Evolutionary conservation across 2,888 invertebrate species (phyloP).

Genomic region (Netelia inedita): DNA sequence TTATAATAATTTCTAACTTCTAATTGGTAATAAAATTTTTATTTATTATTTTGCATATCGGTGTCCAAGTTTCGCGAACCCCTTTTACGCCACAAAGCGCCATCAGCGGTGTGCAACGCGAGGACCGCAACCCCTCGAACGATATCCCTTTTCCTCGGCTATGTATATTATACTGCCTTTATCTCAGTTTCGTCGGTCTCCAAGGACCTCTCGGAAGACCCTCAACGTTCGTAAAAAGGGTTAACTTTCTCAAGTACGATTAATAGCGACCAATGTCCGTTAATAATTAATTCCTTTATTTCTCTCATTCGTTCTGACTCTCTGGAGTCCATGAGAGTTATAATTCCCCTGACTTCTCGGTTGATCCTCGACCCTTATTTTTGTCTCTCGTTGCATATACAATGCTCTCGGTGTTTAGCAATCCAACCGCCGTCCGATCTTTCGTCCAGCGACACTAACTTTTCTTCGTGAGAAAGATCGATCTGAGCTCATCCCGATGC

Average conservation of each 20-base stretch:
- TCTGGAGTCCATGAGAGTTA: constrained; percentile 38
- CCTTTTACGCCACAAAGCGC: constrained; percentile 33
- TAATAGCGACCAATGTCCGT: constrained; percentile 80
- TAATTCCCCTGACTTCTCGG: constrained; percentile 46
- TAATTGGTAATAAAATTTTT: background rate
- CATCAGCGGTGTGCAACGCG: constrained; percentile 35
- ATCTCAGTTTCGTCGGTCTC: constrained; percentile 73
- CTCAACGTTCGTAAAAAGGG: constrained; percentile 72
- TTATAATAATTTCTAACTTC: background rate
- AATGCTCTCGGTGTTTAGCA: constrained; percentile 35
- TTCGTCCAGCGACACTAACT: constrained; percentile 72
- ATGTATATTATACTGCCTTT: constrained; percentile 20
- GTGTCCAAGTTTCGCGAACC: constrained; percentile 25
- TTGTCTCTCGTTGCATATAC: constrained; percentile 51
- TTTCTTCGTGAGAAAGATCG: constrained; percentile 39
- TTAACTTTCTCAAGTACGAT: constrained; percentile 77
- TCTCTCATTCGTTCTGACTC: constrained; percentile 72
- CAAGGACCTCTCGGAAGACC: constrained; percentile 70
- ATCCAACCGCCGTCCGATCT: constrained; percentile 41
- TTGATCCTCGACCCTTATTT: constrained; percentile 29
- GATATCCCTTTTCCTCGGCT: constrained; percentile 38
- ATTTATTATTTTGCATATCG: constrained; percentile 40
- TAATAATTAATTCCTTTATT: constrained; percentile 81
- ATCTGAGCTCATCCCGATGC: constrained; percentile 9
- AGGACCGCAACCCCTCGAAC: constrained; percentile 56